phyloP scores from a whole-genome alignment of 1,140 invertebrate genomes.

The Oncopodura yosiiana region DNA sequence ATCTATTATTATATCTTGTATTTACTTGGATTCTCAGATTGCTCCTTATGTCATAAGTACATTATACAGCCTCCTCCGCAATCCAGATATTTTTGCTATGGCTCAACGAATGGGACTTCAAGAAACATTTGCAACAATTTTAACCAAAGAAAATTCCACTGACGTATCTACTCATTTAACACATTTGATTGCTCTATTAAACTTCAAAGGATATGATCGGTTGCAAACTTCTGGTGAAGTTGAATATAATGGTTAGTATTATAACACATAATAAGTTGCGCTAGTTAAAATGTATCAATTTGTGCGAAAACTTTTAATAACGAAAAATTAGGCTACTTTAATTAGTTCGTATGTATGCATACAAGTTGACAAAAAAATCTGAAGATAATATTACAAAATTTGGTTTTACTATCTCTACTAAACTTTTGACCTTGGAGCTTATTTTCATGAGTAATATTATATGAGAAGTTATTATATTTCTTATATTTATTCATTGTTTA shows the following conservation, averaged over 20 bases:
- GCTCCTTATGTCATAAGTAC: constrained; percentile 33
- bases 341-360: too few relatives aligned
- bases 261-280: too few relatives aligned
- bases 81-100: constrained; percentile 25
- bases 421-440: too few relatives aligned
- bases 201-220: constrained; percentile 8
- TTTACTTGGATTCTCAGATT: constrained; percentile 4
- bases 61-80: constrained; percentile 29
- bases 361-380: too few relatives aligned
- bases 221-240: constrained; percentile 20
- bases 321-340: too few relatives aligned
- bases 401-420: not conserved
- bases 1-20: not conserved
- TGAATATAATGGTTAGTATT: constrained; percentile 34
- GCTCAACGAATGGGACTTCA: constrained; percentile 23
- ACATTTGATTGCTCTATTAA: constrained; percentile 17
- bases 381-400: too few relatives aligned
- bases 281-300: too few relatives aligned
- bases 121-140: constrained; percentile 5
- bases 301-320: too few relatives aligned
- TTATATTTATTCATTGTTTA: not conserved
- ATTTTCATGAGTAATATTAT: too few relatives aligned
- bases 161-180: constrained; percentile 25
- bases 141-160: constrained; percentile 1
- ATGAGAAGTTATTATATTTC: not conserved